These are phyloP conservation scores for Polypedilum pembai DNA, from an alignment of 1,140 invertebrate species.

Conservation along the genomic window DNA sequence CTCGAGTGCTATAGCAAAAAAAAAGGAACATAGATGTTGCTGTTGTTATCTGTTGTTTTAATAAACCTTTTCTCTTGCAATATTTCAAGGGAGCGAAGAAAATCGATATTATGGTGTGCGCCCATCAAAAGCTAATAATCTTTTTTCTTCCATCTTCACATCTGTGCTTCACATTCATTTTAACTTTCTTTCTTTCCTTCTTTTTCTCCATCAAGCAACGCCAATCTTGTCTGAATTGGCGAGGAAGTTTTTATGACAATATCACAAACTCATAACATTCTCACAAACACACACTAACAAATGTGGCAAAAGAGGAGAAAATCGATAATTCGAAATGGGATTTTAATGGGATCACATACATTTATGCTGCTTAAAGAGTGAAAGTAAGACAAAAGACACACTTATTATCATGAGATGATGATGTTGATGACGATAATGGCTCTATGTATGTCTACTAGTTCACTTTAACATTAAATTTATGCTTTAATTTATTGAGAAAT, in stretches of 20 bases:
- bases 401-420: too few relatives aligned
- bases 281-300: background rate
- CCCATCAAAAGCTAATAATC: slow-evolving; percentile 17
- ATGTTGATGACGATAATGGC: too few relatives aligned
- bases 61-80: background rate
- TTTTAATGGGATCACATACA: slow-evolving; percentile 1
- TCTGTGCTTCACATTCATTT: background rate
- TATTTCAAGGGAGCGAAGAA: background rate
- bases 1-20: too few relatives aligned
- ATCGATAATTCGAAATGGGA: slow-evolving; percentile 15
- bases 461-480: too few relatives aligned
- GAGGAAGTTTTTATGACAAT: slow-evolving; percentile 17
- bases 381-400: too few relatives aligned
- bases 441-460: too few relatives aligned
- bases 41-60: slow-evolving; percentile 13
- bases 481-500: too few relatives aligned
- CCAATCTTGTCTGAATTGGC: background rate
- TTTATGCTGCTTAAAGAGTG: too few relatives aligned
- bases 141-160: background rate
- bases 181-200: background rate
- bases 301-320: background rate
- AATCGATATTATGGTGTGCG: background rate
- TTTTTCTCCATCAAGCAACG: background rate
- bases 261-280: background rate
- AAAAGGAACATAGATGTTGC: background rate